A percentile compares a stretch with the other conserved stretches of the same genome.
These are phyloP conservation scores for Eilema depressum DNA, from an alignment of 2,888 invertebrate species.

Conservation along the genomic window DNA sequence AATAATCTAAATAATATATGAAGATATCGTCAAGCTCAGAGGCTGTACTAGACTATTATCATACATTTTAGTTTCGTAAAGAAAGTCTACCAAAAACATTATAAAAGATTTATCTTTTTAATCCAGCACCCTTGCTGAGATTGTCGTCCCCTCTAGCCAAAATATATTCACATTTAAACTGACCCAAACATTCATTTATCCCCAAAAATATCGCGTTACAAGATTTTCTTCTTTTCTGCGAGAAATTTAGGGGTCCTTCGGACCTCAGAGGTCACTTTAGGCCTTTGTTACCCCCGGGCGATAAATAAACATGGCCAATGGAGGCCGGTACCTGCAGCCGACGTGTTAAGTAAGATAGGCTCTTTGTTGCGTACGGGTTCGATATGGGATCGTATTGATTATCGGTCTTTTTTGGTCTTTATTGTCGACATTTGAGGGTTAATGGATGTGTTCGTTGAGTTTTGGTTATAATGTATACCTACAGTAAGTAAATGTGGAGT, in stretches of 20 bases:
- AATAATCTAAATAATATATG: not conserved
- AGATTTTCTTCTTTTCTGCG: constrained; percentile 56
- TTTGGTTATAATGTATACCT: not conserved
- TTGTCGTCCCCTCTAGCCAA: not conserved
- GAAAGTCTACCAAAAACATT: not conserved
- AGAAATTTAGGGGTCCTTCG: constrained; percentile 58
- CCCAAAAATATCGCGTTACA: constrained; percentile 56
- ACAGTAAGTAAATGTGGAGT: not conserved
- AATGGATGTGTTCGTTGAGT: constrained; percentile 12
- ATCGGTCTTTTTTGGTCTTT: constrained; percentile 25
- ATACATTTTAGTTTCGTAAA: not conserved
- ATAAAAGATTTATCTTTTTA: constrained; percentile 15
- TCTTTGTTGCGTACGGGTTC: constrained; percentile 38
- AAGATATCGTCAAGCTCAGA: not conserved
- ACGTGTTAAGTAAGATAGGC: constrained; percentile 46
- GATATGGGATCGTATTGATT: constrained; percentile 44
- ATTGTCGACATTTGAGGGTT: constrained; percentile 18
- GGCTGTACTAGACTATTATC: not conserved
- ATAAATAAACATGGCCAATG: constrained; percentile 60
- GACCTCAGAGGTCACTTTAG: constrained; percentile 59
- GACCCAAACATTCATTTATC: constrained; percentile 44
- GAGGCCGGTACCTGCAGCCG: constrained; percentile 45
- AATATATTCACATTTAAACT: constrained; percentile 40
- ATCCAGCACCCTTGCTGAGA: constrained; percentile 7
- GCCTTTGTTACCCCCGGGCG: constrained; percentile 52